Percentiles rank a stretch among this genome's conserved stretches.
Conservation (phyloP, 2,113 vertebrate species). For the Pangasianodon hypophthalmus region DNA sequence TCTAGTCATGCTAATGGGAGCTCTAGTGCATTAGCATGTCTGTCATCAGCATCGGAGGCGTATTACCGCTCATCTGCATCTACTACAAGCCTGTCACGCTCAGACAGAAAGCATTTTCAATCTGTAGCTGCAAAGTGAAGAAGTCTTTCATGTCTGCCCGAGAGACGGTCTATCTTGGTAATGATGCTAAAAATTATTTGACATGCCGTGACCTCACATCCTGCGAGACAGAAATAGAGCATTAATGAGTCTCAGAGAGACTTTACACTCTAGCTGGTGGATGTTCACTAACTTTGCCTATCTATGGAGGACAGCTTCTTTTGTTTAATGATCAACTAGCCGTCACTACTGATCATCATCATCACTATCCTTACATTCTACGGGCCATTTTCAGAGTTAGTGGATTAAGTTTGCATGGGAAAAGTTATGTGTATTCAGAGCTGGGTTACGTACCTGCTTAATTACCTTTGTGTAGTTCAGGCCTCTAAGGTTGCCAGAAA, state of each 20-base stretch:
- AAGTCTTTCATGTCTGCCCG: neutral
- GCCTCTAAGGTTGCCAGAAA: neutral
- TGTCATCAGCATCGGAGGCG: constrained; percentile 1
- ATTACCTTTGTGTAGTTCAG: neutral
- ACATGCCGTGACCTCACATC: constrained; percentile 24
- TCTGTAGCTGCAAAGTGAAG: neutral
- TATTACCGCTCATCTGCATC: neutral
- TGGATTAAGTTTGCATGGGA: neutral
- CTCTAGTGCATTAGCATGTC: constrained; percentile 21
- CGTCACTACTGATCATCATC: neutral
- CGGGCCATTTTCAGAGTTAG: neutral
- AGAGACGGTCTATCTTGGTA: constrained; percentile 7
- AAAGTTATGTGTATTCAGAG: neutral
- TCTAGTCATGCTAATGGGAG: neutral
- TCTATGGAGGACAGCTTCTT: neutral
- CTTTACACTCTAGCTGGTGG: neutral
- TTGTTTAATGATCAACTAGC: neutral
- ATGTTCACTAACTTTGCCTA: neutral
- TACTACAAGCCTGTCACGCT: neutral
- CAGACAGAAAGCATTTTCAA: neutral
- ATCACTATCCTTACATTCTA: neutral
- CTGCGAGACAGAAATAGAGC: constrained; percentile 13
- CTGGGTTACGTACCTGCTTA: neutral
- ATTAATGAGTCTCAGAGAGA: constrained; percentile 15
- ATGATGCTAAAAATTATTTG: constrained; percentile 39